A percentile compares a stretch with the other conserved stretches of the same genome.
These are phyloP conservation scores for Megalonaias nervosa DNA, from an alignment of 1,140 invertebrate genomes.

Conservation along the genomic window DNA sequence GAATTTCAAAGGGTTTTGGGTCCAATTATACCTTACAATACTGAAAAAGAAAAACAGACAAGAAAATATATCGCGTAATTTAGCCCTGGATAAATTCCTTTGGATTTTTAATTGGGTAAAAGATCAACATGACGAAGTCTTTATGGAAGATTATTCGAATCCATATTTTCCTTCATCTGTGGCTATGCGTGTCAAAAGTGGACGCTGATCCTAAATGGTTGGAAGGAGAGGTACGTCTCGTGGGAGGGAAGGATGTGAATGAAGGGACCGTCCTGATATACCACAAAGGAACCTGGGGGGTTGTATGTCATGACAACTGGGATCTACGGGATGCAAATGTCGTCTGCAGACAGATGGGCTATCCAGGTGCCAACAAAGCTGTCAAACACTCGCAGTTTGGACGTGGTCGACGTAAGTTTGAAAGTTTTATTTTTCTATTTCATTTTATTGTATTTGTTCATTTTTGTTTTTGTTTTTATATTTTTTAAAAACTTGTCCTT, in stretches of 20 bases:
- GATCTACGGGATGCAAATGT: slow-evolving; percentile 58
- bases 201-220: background rate
- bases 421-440: background rate
- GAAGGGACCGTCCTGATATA: slow-evolving; percentile 59
- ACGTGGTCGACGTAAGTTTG: slow-evolving; percentile 41
- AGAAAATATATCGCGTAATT: too few species aligned
- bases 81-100: too few species aligned
- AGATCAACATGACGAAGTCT: too few species aligned
- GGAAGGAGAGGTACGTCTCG: slow-evolving; percentile 43
- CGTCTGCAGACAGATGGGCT: slow-evolving; percentile 64
- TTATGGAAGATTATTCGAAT: too few species aligned
- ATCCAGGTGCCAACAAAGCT: slow-evolving; percentile 28
- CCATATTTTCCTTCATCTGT: too few species aligned
- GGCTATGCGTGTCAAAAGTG: too few species aligned
- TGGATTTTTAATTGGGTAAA: too few species aligned
- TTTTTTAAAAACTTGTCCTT: too few species aligned
- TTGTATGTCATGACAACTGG: slow-evolving; percentile 65
- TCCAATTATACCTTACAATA: too few species aligned
- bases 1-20: too few species aligned
- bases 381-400: slow-evolving; percentile 37
- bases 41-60: too few species aligned
- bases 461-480: background rate
- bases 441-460: background rate
- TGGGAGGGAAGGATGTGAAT: slow-evolving; percentile 33
- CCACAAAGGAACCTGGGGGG: slow-evolving; percentile 55